These are phyloP conservation scores for Thymelicus lineola DNA, from an alignment of 2,888 invertebrate species.

Conservation along the genomic window DNA sequence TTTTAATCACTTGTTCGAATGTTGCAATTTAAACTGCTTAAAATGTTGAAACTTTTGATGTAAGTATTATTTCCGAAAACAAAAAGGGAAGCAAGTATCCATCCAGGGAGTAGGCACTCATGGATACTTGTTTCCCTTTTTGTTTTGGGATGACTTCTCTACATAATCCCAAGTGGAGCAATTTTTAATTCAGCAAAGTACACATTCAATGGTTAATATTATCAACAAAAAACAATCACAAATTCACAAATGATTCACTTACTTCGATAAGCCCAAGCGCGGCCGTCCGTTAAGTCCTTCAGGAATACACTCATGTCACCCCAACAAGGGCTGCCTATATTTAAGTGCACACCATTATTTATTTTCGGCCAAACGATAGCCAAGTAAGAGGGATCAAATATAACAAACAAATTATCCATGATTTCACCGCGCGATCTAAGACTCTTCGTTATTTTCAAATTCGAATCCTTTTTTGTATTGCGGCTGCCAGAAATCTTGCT, in stretches of 20 bases:
- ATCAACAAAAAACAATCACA: too few species aligned
- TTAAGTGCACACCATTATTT: conserved; percentile 68
- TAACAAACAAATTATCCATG: conserved; percentile 71
- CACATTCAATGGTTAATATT: too few species aligned
- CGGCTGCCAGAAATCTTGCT: conserved; percentile 17
- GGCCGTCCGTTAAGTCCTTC: conserved; percentile 70
- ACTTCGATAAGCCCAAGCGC: conserved; percentile 82
- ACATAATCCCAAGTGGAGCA: too few species aligned
- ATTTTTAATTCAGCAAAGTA: too few species aligned
- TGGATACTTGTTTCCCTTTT: too few species aligned
- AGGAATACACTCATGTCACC: conserved; percentile 73
- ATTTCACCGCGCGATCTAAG: conserved; percentile 57
- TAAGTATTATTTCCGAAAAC: too few species aligned
- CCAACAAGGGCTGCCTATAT: conserved; percentile 71
- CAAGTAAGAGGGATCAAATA: conserved; percentile 76
- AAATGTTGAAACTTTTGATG: too few species aligned
- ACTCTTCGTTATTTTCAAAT: conserved; percentile 49
- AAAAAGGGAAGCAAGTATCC: too few species aligned
- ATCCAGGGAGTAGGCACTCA: too few species aligned
- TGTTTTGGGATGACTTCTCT: too few species aligned
- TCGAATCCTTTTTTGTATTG: conserved; percentile 53
- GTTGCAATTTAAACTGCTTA: too few species aligned
- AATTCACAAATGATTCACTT: conserved; percentile 49
- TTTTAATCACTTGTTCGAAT: too few species aligned
- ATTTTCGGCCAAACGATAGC: conserved; percentile 77